These are phyloP conservation scores for Neuroterus valhalla DNA, from an alignment of 1,140 invertebrate species.

Conservation along the genomic window DNA sequence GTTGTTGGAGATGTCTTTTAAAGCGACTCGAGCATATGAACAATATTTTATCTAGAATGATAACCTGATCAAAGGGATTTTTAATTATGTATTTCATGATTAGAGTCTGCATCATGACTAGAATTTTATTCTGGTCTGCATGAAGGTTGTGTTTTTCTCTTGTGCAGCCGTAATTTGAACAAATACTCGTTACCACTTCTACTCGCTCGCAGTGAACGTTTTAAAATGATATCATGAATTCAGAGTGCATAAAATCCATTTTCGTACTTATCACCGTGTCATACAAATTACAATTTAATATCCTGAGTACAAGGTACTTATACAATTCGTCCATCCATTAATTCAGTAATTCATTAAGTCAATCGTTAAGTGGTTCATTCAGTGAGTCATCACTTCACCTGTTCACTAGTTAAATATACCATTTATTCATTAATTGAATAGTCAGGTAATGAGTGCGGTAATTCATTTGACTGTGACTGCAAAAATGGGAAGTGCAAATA, in stretches of 20 bases:
- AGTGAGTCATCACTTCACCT: neutral
- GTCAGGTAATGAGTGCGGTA: neutral
- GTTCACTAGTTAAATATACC: neutral
- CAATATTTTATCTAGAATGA: conserved; percentile 13
- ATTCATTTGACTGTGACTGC: neutral
- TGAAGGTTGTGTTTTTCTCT: neutral
- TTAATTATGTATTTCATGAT: neutral
- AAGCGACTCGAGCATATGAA: neutral
- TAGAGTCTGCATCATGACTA: neutral
- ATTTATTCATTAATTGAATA: conserved; percentile 14
- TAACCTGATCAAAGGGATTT: neutral
- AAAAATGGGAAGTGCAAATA: neutral
- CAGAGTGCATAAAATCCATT: neutral
- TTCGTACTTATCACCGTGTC: conserved; percentile 6
- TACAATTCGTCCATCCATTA: conserved; percentile 2
- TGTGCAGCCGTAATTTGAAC: neutral
- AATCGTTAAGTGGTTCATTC: neutral
- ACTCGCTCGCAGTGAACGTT: conserved; percentile 23
- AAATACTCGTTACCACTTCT: conserved; percentile 7
- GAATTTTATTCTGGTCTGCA: conserved; percentile 17
- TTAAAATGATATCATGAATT: neutral
- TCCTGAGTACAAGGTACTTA: conserved; percentile 7
- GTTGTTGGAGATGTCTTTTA: neutral
- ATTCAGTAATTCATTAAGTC: neutral
- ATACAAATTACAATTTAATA: neutral